Conservation (phyloP, 2,113 vertebrate genomes). For the Procavia capensis region DNA sequence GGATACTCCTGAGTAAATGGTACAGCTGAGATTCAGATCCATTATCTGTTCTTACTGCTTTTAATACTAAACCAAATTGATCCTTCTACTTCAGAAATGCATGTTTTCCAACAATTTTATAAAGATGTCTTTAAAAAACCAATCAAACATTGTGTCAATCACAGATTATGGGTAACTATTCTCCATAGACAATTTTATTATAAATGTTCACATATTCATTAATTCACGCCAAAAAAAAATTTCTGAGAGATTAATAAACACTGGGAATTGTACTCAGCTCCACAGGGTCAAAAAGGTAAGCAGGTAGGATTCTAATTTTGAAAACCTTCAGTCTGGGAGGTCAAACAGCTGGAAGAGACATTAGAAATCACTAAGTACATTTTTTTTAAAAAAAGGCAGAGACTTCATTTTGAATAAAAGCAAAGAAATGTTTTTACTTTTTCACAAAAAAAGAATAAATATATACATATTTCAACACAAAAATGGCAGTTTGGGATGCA, state of each 20-base stretch:
- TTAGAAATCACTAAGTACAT: not conserved
- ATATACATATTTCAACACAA: constrained; percentile 4
- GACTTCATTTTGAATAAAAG: not conserved
- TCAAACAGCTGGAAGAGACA: not conserved
- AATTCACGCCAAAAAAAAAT: not conserved
- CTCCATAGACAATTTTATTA: not conserved
- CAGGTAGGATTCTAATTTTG: not conserved
- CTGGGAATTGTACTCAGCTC: not conserved
- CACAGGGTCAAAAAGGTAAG: not conserved
- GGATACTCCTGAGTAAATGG: not conserved
- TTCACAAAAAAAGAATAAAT: not conserved
- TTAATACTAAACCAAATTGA: not conserved
- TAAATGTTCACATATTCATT: not conserved
- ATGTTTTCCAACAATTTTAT: not conserved
- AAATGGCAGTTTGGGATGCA: not conserved
- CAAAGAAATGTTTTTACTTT: constrained; percentile 18
- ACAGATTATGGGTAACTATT: not conserved
- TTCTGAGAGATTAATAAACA: not conserved
- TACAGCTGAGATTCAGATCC: constrained; percentile 8
- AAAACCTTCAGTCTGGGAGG: not conserved
- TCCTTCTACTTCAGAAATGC: not conserved
- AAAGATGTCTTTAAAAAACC: not conserved
- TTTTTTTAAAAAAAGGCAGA: not conserved
- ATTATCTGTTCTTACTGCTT: not conserved
- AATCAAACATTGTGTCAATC: not conserved